phyloP scores from a whole-genome alignment of 2,113 vertebrate species.

The Panthera leo region DNA sequence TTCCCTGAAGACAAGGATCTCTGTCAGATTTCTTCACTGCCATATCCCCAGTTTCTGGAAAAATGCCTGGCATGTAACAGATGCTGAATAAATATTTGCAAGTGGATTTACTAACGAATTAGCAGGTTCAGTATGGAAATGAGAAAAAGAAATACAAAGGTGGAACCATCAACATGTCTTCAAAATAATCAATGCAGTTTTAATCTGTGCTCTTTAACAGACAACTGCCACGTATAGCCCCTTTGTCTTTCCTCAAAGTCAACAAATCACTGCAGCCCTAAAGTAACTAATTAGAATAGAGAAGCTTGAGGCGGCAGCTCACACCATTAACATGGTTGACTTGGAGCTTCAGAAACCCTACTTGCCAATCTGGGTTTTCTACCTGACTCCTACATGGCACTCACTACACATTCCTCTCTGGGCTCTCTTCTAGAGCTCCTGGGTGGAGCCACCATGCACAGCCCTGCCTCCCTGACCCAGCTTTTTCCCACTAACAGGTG shows the following conservation, averaged over 20 bases:
- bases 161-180: background rate
- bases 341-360: background rate
- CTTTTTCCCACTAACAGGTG: background rate
- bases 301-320: background rate
- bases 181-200: background rate
- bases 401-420: background rate
- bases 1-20: background rate
- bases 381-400: background rate
- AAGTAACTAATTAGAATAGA: background rate
- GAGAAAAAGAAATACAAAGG: background rate
- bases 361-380: background rate
- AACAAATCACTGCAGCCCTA: background rate
- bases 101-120: background rate
- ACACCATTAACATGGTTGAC: background rate
- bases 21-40: background rate
- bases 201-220: background rate
- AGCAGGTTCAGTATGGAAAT: background rate
- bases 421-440: background rate
- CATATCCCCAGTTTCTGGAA: background rate
- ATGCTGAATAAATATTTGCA: background rate
- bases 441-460: background rate
- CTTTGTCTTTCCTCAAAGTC: background rate
- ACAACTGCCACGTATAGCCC: background rate
- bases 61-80: background rate
- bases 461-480: background rate